Percentiles rank a stretch among this genome's conserved stretches.
These are phyloP conservation scores for Nettapus auritus DNA, from an alignment of 2,113 vertebrate genomes.

Conservation along the genomic window DNA sequence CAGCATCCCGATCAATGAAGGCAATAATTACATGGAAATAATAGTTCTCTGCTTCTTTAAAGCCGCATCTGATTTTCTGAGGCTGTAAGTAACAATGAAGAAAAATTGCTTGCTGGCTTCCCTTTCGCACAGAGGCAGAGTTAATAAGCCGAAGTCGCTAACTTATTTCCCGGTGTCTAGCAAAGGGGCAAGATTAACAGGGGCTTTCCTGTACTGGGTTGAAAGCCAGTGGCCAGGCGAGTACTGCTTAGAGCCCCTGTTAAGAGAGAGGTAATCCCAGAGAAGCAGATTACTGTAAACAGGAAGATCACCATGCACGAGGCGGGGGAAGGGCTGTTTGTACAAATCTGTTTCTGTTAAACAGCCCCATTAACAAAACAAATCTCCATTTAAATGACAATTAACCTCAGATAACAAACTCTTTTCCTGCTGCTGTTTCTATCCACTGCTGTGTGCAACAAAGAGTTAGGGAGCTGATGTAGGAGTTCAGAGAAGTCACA, in stretches of 20 bases:
- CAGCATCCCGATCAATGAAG: not conserved
- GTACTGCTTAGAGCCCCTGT: slow-evolving; percentile 7
- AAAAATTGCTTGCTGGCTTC: not conserved
- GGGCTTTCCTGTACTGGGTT: slow-evolving; percentile 30
- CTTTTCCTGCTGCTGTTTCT: not conserved
- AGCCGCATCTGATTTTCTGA: not conserved
- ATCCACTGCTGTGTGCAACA: not conserved
- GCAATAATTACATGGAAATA: not conserved
- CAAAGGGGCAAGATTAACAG: slow-evolving; percentile 43
- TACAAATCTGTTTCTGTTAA: slow-evolving; percentile 55
- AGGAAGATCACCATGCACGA: slow-evolving; percentile 56
- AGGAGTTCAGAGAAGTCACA: not conserved
- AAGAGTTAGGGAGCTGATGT: not conserved
- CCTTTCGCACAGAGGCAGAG: not conserved
- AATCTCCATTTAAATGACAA: slow-evolving; percentile 52
- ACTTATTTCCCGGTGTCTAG: not conserved
- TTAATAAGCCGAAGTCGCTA: not conserved
- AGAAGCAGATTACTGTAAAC: slow-evolving; percentile 76
- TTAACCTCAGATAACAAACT: not conserved
- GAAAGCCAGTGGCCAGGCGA: slow-evolving; percentile 36
- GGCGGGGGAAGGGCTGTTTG: slow-evolving; percentile 43
- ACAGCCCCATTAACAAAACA: slow-evolving; percentile 58
- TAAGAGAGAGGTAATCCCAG: slow-evolving; percentile 71
- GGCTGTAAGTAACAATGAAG: slow-evolving; percentile 1
- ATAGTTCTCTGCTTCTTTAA: not conserved